Evolutionary conservation across 2,888 invertebrate species (phyloP).

Genomic region (Choristoneura rosaceana): DNA sequence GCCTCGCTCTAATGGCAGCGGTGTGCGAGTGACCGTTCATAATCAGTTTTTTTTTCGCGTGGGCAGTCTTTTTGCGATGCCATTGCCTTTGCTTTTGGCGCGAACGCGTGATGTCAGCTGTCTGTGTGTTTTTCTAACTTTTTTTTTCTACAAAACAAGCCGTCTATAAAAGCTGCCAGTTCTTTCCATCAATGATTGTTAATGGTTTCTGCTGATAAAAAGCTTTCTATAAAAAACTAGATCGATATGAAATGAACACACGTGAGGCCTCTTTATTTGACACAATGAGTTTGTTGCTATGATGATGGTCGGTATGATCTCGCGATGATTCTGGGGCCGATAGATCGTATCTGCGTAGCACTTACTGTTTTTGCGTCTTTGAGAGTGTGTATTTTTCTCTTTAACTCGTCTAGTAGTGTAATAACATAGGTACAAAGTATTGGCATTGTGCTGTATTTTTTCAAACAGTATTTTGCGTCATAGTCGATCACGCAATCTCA

Average conservation of each 20-base stretch:
- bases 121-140: slow-evolving; percentile 57
- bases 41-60: slow-evolving; percentile 46
- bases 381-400: slow-evolving; percentile 9
- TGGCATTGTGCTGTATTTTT: neutral
- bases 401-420: neutral
- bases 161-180: slow-evolving; percentile 53
- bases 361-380: slow-evolving; percentile 25
- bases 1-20: slow-evolving; percentile 18
- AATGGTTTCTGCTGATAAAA: slow-evolving; percentile 57
- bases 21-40: slow-evolving; percentile 40
- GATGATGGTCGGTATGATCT: slow-evolving; percentile 44
- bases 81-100: slow-evolving; percentile 60
- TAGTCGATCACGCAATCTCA: neutral
- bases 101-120: slow-evolving; percentile 59
- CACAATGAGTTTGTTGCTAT: slow-evolving; percentile 49
- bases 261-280: slow-evolving; percentile 47
- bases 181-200: slow-evolving; percentile 68
- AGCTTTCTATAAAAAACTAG: slow-evolving; percentile 51
- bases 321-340: slow-evolving; percentile 24
- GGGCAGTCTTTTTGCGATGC: slow-evolving; percentile 46
- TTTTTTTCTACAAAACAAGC: slow-evolving; percentile 50
- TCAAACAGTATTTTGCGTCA: slow-evolving; percentile 1
- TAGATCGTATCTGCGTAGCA: slow-evolving; percentile 23
- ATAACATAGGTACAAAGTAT: neutral
- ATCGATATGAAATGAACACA: slow-evolving; percentile 58